Base-by-base conservation (phyloP, 2,113 vertebrate species). In the Anoura caudifer region DNA sequence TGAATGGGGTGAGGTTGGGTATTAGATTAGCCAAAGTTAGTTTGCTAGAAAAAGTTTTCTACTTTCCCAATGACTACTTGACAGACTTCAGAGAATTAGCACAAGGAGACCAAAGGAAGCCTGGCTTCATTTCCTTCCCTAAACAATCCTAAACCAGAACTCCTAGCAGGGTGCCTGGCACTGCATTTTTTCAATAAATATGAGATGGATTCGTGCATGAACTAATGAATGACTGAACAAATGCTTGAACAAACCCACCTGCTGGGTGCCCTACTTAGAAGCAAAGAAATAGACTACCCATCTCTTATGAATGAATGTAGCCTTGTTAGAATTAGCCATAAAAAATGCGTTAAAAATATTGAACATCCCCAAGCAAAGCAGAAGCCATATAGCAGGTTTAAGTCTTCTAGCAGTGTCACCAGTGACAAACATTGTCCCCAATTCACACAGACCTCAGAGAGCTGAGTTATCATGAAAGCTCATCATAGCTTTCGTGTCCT, bases 211-310 rank as follows among this genome's bases (percentile, higher is more conserved):
- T 93, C 33, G 13, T 82, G 77, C 41, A 88, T 47, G 91, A 97
- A 94, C 65, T 89, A 94, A 97, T 86, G 88, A 96, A 85, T 91
- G 95, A 94, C 8, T 90, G 93, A 97, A 97, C 75, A 96, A 97
- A 47, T 95, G 90, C 94, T 12, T 70, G 70, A 65, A 67, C 52
- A 88, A 92, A 69, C 24, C 72, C 28, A 88, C 76, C 95, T 33
- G 19, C 88, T 77, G 83, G 26, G 36, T 93, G 91, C 54, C 89
- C 88, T 91, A 72, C 59, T 81, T 84, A 90, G 54, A 84, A 15
- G 38, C 80, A 90, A 33, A 54, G 73, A 90, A 82, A 38, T 16
- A 52, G 11, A 72, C 8, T 33, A 20, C 5, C 90, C 56, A 14
- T 67, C 14, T 81, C 88, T 83, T 93, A 52, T 0, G 3, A 70